Conservation (phyloP, 2,113 vertebrate genomes). For the Psophia crepitans region DNA sequence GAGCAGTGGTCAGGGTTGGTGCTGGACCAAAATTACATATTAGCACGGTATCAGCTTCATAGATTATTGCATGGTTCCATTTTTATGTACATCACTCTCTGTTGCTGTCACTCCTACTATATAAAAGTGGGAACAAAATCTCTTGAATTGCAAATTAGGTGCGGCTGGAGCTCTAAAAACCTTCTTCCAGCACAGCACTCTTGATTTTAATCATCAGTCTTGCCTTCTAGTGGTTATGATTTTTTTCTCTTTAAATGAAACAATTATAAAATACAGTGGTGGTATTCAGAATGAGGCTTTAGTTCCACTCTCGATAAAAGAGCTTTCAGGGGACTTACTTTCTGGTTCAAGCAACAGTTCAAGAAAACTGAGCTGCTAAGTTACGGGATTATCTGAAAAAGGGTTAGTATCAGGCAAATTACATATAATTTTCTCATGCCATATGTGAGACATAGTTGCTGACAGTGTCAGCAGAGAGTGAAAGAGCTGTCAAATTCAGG, state of each 20-base stretch:
- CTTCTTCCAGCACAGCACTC: conserved; percentile 38
- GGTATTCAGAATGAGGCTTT: not conserved
- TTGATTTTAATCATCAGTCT: conserved; percentile 60
- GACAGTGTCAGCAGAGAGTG: not conserved
- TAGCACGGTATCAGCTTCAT: conserved; percentile 16
- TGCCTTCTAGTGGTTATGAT: not conserved
- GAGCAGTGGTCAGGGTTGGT: conserved; percentile 27
- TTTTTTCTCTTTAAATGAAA: conserved; percentile 8
- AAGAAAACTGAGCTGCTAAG: not conserved
- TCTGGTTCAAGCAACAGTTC: not conserved
- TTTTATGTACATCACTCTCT: not conserved
- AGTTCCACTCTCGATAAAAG: not conserved
- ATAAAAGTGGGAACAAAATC: conserved; percentile 4
- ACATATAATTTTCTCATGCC: not conserved
- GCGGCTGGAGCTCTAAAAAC: conserved; percentile 34
- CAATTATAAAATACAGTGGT: conserved; percentile 45
- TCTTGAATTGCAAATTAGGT: conserved; percentile 67
- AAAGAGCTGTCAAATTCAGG: not conserved
- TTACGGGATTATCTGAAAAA: not conserved
- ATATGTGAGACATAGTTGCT: not conserved
- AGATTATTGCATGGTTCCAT: not conserved
- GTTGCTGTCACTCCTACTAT: not conserved
- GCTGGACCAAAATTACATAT: conserved; percentile 54
- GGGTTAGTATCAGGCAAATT: not conserved
- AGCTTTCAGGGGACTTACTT: not conserved